Evolutionary conservation across 1,140 invertebrate species (phyloP), one percentile per base, ranked within the genome.

Genomic region (Drosophila erecta): DNA sequence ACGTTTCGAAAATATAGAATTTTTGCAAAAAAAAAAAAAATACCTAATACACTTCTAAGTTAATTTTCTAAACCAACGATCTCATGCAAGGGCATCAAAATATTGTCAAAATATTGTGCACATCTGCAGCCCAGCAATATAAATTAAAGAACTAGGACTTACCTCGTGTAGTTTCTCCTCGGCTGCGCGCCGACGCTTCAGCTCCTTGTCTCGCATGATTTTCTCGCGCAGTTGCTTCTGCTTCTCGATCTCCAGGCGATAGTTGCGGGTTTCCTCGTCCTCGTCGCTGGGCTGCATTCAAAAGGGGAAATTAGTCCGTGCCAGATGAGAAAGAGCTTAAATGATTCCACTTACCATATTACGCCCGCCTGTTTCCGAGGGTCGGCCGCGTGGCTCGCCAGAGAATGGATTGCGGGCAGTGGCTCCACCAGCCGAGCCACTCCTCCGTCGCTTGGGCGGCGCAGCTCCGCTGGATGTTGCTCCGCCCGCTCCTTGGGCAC

Each of bases 201-300:
- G 93, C 89, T 95, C 95, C 79, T 95, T 95, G 80, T 94, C 93
- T 4, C 93, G 92, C 43, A 95, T 75, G 3, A 95, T 91, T 76
- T 94, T 93, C 74, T 95, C 95, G 11, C 95, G 92, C 47, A 94
- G 64, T 7, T 93, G 93, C 79, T 95, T 95, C 72, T 95, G 95
- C 79, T 95, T 94, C 79, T 95, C 95, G 74, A 95, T 95, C 81
- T 95, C 94, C 60, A 93, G 92, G n/a, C 94, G 92, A 76, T 95
- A 95, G 24, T 94, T 94, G 49, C 93, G 92, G 76, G 94, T 95
- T 84, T 95, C 94, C 61, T 94, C 94, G 86, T 95, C 95, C 56
- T 94, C 94, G 44, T 94, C 93, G 76, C 84, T 87, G 50, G 92
- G 92, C 90, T 92, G 54, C 37, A 37, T 90, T 83, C 0, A 14